Evolutionary conservation across 2,888 invertebrate genomes (phyloP).

Genomic region (Prenolepis imparis): DNA sequence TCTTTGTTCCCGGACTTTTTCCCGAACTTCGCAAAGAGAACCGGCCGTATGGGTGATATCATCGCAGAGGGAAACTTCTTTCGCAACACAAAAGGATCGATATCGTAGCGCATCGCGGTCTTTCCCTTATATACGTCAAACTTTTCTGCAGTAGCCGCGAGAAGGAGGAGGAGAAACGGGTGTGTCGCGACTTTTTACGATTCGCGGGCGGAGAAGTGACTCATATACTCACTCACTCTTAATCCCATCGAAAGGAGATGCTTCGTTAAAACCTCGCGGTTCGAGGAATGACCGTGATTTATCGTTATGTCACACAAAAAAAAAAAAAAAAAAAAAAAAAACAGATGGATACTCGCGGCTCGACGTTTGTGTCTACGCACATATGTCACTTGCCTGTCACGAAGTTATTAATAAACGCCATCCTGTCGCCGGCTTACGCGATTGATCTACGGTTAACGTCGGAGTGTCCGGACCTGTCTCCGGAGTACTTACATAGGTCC

Average conservation of each 20-base stretch:
- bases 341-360: not conserved
- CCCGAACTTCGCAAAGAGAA: not conserved
- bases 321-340: constrained; percentile 35
- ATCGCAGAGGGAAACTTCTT: constrained; percentile 8
- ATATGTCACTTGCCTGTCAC: constrained; percentile 70
- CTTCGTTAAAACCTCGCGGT: constrained; percentile 61
- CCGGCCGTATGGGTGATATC: not conserved
- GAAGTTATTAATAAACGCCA: constrained; percentile 77
- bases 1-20: not conserved
- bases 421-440: constrained; percentile 64
- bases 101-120: constrained; percentile 5
- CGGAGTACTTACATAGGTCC: not conserved
- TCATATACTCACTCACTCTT: constrained; percentile 49
- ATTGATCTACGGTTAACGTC: constrained; percentile 65
- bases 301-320: constrained; percentile 61
- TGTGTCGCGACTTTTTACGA: constrained; percentile 33
- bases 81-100: constrained; percentile 36
- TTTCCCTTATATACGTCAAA: constrained; percentile 13
- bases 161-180: constrained; percentile 15
- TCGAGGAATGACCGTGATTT: constrained; percentile 64
- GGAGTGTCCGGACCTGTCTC: not conserved
- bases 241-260: constrained; percentile 62
- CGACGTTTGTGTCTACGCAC: constrained; percentile 58
- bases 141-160: constrained; percentile 33
- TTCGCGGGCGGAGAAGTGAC: constrained; percentile 58